These are phyloP conservation scores for Tetrax tetrax DNA, from an alignment of 2,113 vertebrate species.

Conservation along the genomic window DNA sequence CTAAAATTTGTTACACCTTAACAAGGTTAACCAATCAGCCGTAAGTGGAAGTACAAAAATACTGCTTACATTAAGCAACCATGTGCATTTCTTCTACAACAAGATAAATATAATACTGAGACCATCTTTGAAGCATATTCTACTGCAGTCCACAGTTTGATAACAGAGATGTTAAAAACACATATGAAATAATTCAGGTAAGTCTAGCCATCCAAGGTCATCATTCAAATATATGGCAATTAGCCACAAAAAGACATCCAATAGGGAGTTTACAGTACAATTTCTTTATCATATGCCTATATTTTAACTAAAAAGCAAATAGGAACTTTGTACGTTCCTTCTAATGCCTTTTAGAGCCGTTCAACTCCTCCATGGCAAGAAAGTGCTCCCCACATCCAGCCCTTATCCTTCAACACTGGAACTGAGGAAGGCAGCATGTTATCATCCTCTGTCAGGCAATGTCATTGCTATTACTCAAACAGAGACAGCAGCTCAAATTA, in stretches of 20 bases:
- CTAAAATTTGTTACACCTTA: not conserved
- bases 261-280: not conserved
- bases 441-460: not conserved
- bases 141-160: not conserved
- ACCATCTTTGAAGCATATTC: not conserved
- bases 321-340: fast-evolving
- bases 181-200: not conserved
- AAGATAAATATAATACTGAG: not conserved
- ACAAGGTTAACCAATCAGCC: not conserved
- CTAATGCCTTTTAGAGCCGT: not conserved
- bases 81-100: not conserved
- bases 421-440: not conserved
- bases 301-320: not conserved
- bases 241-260: not conserved
- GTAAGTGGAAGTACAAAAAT: not conserved
- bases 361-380: not conserved
- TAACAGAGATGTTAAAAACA: not conserved
- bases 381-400: not conserved
- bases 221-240: not conserved
- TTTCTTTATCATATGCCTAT: not conserved
- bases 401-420: not conserved
- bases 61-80: not conserved
- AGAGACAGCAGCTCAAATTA: not conserved
- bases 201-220: not conserved
- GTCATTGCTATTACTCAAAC: not conserved